phyloP scores from a whole-genome alignment of 2,797 vertebrate species.

The Salmo trutta region DNA sequence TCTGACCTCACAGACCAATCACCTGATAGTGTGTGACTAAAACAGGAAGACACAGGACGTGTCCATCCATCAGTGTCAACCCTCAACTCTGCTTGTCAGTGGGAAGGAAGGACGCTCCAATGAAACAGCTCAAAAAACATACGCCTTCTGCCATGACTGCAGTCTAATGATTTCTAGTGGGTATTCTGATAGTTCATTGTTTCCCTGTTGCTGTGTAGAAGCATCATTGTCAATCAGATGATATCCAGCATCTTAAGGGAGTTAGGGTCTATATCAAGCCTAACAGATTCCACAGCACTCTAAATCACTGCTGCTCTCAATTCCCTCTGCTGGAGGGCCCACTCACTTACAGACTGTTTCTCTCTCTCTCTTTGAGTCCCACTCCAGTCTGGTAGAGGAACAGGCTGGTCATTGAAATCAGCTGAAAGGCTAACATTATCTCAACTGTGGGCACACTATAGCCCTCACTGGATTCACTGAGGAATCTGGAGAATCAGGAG shows the following conservation, averaged over 20 bases:
- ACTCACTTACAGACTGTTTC: not conserved
- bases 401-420: conserved; percentile 3
- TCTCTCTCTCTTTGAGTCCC: conserved; percentile 2
- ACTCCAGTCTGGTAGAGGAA: conserved; percentile 9
- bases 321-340: not conserved
- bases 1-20: not conserved
- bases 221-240: not conserved
- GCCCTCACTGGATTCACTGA: not conserved
- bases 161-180: not conserved
- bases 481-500: conserved; percentile 10
- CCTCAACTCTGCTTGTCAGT: not conserved
- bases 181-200: not conserved
- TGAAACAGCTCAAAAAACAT: not conserved
- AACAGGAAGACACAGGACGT: not conserved
- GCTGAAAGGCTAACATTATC: conserved; percentile 14
- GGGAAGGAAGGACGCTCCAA: not conserved
- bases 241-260: not conserved
- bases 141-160: not conserved
- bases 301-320: not conserved
- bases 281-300: not conserved
- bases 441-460: not conserved
- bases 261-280: not conserved
- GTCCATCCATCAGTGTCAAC: not conserved
- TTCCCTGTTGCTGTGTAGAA: not conserved
- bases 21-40: not conserved